Base-by-base conservation (phyloP, 1,140 invertebrate genomes). In the Drosophila nigromelanica region DNA sequence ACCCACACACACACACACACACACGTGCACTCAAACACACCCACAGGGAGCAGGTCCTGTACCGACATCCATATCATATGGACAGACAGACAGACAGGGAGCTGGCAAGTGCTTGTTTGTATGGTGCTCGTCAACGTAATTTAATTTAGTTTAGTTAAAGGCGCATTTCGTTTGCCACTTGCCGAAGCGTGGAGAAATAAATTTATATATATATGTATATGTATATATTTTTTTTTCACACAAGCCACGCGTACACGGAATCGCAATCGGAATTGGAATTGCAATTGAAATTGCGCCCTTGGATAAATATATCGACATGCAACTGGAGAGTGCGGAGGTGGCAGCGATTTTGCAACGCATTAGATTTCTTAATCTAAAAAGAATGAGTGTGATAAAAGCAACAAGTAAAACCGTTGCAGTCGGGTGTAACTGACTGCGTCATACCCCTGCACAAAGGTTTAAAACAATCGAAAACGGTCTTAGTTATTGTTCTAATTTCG, bases 71-170 rank as follows among this genome's bases (percentile, higher is more conserved):
- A 67, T 14, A 47, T n/a, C 42, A 55, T 24, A 62, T 42, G 21
- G 15, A 63, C 35, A 58, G 42, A 56, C n/a, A 15, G 37, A 61
- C 39, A 33, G 42, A 40, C 30, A 55, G 6, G 52, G 18, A 24
- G 18, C 33, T 54, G 50, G 6, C 30, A 35, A 21, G 15, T 11
- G 7, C n/a, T 43, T 58, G 70, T 52, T 59, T 59, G 61, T 64
- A 43, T 64, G 61, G 21, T 55, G 55, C 50, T 68, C 15, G 48
- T 40, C 50, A n/a, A 37, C 27, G 48, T 56, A 73, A 73, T 67
- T 73, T 59, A 73, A 81, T 78, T 87, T 87, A 73, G 76, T 86
- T 86, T 81, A 69, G 71, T 80, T 61, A 78, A 82, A 86, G 68
- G 69, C 78, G 74, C 78, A 74, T 80, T 83, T 85, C 58, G 63